Evolutionary conservation across 2,888 invertebrate genomes (phyloP), one percentile per base, ranked within the genome.

Genomic region (Odontocerum albicorne): DNA sequence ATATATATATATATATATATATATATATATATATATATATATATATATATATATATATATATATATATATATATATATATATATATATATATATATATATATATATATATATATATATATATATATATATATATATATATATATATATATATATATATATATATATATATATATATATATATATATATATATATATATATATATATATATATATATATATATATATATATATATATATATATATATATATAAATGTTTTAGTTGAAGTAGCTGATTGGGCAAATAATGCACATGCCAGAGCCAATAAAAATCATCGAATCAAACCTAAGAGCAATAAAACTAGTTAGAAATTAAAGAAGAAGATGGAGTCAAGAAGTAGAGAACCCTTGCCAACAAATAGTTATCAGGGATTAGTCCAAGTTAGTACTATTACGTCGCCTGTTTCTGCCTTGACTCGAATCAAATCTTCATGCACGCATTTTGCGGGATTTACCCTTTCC

Each of bases 161-260:
- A 16, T 39, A 38, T 39, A 39, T 35, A 35, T 35, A 35, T 35
- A 35, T 35, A 35, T 35, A 35, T 35, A 35, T 35, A 35, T 35
- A 35, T 35, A 35, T 35, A 35, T 35, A 35, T 35, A 35, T 35
- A 35, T 35, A 35, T 35, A 35, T 35, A 35, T 35, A 35, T 35
- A 35, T 35, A 35, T 35, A 35, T 35, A 35, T 35, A 35, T 35
- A 35, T 35, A 35, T 35, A 35, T 35, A 35, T 35, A 35, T 35
- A 35, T 35, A 35, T 35, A 35, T 35, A 35, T 35, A 35, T 35
- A 35, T 35, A 35, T 35, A 35, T 35, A 35, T 35, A 35, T 35
- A 35, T 35, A 35, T 35, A 35, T 35, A 35, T 35, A 35, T 35
- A 35, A n/a, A 35, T 35, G 12, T 35, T n/a, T 35, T n/a, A 8